Evolutionary conservation across 2,113 vertebrate species (phyloP).

Genomic region (Cryptotis parvus): DNA sequence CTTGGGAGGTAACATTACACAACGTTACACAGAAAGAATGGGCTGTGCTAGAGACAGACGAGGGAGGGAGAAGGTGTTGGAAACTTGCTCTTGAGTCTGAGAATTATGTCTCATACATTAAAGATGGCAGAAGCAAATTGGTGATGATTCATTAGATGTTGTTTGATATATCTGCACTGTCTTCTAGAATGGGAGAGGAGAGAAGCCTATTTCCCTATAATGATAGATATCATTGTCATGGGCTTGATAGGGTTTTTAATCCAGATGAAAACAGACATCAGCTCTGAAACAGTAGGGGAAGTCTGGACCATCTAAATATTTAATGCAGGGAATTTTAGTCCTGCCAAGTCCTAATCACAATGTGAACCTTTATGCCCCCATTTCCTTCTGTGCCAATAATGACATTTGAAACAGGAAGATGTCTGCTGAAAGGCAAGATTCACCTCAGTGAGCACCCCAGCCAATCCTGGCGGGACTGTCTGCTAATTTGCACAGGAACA

Average conservation of each 20-base stretch:
- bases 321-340: conserved; percentile 36
- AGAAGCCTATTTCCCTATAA: not conserved
- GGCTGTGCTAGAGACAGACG: not conserved
- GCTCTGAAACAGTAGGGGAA: conserved; percentile 6
- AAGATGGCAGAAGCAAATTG: not conserved
- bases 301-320: not conserved
- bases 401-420: conserved; percentile 58
- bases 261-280: not conserved
- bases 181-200: not conserved
- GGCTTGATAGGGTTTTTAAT: not conserved
- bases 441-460: not conserved
- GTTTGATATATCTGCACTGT: not conserved
- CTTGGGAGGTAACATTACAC: not conserved
- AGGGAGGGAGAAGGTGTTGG: not conserved
- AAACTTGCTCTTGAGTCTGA: not conserved
- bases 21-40: not conserved
- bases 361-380: not conserved
- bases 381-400: conserved; percentile 55
- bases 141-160: not conserved
- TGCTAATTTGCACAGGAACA: conserved; percentile 47
- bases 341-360: conserved; percentile 44
- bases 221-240: not conserved
- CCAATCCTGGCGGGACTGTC: not conserved
- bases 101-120: not conserved
- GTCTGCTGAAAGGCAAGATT: conserved; percentile 24